Base-by-base conservation (phyloP, 1,140 invertebrate species). In the Camponotus floridanus region DNA sequence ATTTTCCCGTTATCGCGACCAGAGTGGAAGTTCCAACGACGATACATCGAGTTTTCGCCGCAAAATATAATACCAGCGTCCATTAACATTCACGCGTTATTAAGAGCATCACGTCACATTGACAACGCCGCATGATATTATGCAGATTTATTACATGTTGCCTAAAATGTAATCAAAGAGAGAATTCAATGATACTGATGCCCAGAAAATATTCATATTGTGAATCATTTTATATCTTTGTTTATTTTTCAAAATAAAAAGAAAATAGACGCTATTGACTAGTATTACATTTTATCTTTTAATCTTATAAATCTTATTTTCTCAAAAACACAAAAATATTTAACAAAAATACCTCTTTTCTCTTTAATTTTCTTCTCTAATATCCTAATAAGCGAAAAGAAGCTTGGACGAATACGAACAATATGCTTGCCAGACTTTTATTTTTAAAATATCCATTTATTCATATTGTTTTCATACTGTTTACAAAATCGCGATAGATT, bases 21-120 rank as follows among this genome's bases (percentile, higher is more conserved):
- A 83, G 68, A 13, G 31, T 83, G 79, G n/a, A 83, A 83, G 79
- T 73, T 39, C 55, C 68, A 39, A 64, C 79, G 26, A 73, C 55
- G 79, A 83, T 83, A 51, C 18, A 74, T 83, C 55, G 68, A 74
- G 31, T 83, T 83, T 70, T 48, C 55, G 42, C 55, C 55, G 83
- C 73, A 59, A 61, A 76, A 76, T 83, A 76, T 83, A 76, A 83
- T 73, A 83, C 57, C 26, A 6, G 57, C 4, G 68, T 83, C 59
- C 67, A 73, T 71, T 81, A 73, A 73, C 79, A 81, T 81, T 73
- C 79, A 59, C 67, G 67, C 79, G 79, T 81, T 81, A 71, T 81
- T 59, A 81, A 81, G 79, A 81, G 79, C 67, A 80, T 55, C 76
- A 45, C 13, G 51, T 79, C 62, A 39, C 26, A 68, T 55, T 51